A percentile compares a stretch with the other conserved stretches of the same genome.
phyloP scores from a whole-genome alignment of 1,140 invertebrate species.

The Eueides isabella region DNA sequence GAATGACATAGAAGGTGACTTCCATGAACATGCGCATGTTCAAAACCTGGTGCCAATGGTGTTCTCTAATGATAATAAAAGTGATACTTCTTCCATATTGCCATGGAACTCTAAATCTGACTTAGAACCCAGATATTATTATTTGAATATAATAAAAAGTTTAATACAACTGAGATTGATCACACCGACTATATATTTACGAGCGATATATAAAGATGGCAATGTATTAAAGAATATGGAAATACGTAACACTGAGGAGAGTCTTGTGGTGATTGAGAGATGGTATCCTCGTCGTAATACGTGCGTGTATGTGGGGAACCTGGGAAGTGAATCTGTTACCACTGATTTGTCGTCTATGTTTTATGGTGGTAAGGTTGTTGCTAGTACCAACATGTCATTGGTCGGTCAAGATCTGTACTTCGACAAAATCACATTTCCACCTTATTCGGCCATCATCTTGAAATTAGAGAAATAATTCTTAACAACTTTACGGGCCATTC shows the following conservation, averaged over 20 bases:
- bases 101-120: slow-evolving; percentile 84
- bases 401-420: slow-evolving; percentile 86
- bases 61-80: slow-evolving; percentile 72
- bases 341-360: slow-evolving; percentile 88
- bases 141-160: slow-evolving; percentile 78
- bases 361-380: slow-evolving; percentile 88
- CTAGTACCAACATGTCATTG: slow-evolving; percentile 83
- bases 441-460: slow-evolving; percentile 85
- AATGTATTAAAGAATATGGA: slow-evolving; percentile 84
- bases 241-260: slow-evolving; percentile 84
- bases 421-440: slow-evolving; percentile 83
- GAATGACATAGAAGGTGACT: slow-evolving; percentile 81
- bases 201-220: slow-evolving; percentile 85
- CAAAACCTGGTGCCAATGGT: slow-evolving; percentile 87
- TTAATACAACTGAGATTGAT: slow-evolving; percentile 83
- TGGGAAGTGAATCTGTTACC: slow-evolving; percentile 83
- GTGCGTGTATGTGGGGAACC: slow-evolving; percentile 88
- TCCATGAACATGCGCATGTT: slow-evolving; percentile 84
- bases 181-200: slow-evolving; percentile 88
- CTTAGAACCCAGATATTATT: slow-evolving; percentile 75
- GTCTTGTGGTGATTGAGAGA: slow-evolving; percentile 88
- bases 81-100: slow-evolving; percentile 62
- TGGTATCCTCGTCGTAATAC: slow-evolving; percentile 89
- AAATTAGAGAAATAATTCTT: slow-evolving; percentile 88
- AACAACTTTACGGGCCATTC: too few relatives aligned